Percentiles rank a stretch among this genome's conserved stretches.
These are phyloP conservation scores for Neodontobutis hainanensis DNA, from an alignment of 2,113 vertebrate species.

Conservation along the genomic window DNA sequence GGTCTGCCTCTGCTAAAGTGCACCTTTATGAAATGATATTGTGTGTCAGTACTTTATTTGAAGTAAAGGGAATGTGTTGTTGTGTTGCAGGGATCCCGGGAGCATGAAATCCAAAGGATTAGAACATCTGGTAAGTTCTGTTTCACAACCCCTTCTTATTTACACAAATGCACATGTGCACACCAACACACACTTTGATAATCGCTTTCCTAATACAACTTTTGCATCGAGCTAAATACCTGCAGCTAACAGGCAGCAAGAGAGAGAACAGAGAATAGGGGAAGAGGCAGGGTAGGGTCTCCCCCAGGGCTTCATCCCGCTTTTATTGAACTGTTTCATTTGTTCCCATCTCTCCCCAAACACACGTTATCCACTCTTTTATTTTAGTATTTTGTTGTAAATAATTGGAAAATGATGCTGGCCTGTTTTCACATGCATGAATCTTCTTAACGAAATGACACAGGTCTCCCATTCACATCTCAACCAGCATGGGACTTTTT, in stretches of 20 bases:
- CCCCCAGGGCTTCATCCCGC: conserved; percentile 81
- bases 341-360: conserved; percentile 75
- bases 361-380: conserved; percentile 16
- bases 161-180: conserved; percentile 85
- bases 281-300: conserved; percentile 31
- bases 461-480: neutral
- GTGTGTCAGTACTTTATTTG: conserved; percentile 77
- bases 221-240: conserved; percentile 80
- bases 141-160: conserved; percentile 78
- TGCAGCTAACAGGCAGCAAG: conserved; percentile 45
- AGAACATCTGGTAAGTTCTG: conserved; percentile 99
- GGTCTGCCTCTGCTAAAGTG: conserved; percentile 4
- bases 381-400: conserved; percentile 55
- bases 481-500: conserved; percentile 25
- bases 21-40: conserved; percentile 43
- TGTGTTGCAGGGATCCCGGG: conserved; percentile 88
- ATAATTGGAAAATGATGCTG: conserved; percentile 70
- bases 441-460: neutral
- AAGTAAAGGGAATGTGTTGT: conserved; percentile 87
- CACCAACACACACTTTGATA: conserved; percentile 89
- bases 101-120: conserved; percentile 90
- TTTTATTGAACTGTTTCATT: conserved; percentile 87
- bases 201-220: conserved; percentile 90
- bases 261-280: conserved; percentile 14
- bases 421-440: conserved; percentile 25